Evolutionary conservation across 1,140 invertebrate genomes (phyloP).

Genomic region (Whitmania pigra): DNA sequence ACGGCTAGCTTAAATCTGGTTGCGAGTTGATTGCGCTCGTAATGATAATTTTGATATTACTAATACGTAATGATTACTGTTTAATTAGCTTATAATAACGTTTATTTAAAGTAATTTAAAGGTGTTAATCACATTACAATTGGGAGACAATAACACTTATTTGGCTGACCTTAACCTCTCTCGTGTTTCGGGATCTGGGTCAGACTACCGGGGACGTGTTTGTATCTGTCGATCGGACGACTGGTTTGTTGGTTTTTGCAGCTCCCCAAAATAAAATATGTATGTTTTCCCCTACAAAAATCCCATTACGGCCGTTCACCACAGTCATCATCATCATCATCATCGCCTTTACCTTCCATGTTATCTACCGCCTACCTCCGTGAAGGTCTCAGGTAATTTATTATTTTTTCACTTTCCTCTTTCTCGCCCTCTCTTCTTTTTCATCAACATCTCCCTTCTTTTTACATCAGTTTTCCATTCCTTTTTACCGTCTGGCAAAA

Average conservation of each 20-base stretch:
- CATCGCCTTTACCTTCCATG: background rate
- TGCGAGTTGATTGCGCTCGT: too few species aligned
- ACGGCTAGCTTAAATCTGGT: too few species aligned
- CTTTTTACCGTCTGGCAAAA: too few species aligned
- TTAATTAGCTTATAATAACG: too few species aligned
- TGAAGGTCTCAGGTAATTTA: background rate
- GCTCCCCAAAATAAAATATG: background rate
- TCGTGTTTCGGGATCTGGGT: too few species aligned
- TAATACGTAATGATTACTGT: too few species aligned
- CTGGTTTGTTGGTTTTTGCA: background rate
- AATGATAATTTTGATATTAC: too few species aligned
- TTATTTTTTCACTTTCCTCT: background rate
- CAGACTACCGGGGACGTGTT: too few species aligned
- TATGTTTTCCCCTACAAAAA: background rate
- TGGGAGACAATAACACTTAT: too few species aligned
- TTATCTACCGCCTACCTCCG: background rate
- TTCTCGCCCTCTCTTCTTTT: background rate
- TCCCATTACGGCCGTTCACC: background rate
- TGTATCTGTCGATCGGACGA: background rate
- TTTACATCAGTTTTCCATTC: background rate
- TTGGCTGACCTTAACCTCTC: too few species aligned
- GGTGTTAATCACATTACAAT: too few species aligned
- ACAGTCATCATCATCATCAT: background rate
- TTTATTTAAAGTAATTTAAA: too few species aligned
- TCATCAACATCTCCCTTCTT: background rate